Evolutionary conservation across 1,140 invertebrate species (phyloP).

Genomic region (Copidosoma floridanum): DNA sequence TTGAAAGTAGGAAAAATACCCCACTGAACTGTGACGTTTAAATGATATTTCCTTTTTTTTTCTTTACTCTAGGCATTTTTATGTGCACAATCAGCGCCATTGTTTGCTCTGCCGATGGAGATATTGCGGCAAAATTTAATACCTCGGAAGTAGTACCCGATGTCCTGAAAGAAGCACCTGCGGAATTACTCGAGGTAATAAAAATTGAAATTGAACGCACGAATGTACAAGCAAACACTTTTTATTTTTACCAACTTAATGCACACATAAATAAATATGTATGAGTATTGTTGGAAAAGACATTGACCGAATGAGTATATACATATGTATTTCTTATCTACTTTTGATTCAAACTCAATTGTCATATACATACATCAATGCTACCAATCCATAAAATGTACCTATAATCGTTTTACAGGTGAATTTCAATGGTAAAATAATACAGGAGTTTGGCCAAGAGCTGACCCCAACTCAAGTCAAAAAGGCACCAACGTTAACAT

Average conservation of each 20-base stretch:
- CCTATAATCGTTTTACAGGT: neutral
- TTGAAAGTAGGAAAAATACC: neutral
- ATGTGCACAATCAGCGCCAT: neutral
- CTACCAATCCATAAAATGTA: neutral
- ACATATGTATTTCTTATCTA: too few relatives aligned
- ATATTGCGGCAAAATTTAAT: neutral
- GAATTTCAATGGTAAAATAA: neutral
- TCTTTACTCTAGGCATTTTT: neutral
- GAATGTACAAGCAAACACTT: too few relatives aligned
- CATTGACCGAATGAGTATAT: too few relatives aligned
- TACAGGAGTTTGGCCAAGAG: conserved; percentile 8
- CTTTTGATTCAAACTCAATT: too few relatives aligned
- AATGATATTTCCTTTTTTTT: neutral
- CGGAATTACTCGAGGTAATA: conserved; percentile 1
- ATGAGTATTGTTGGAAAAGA: too few relatives aligned
- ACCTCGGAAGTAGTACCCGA: conserved; percentile 10
- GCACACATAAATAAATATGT: too few relatives aligned
- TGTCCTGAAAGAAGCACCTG: neutral
- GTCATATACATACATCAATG: neutral
- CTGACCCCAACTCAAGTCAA: conserved; percentile 23
- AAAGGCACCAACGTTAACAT: neutral
- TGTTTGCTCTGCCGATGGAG: neutral
- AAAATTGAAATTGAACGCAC: too few relatives aligned
- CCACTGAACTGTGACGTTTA: too few relatives aligned
- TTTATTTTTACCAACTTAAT: too few relatives aligned